These are phyloP conservation scores for Chitala chitala DNA, from an alignment of 2,113 vertebrate species.

Conservation along the genomic window DNA sequence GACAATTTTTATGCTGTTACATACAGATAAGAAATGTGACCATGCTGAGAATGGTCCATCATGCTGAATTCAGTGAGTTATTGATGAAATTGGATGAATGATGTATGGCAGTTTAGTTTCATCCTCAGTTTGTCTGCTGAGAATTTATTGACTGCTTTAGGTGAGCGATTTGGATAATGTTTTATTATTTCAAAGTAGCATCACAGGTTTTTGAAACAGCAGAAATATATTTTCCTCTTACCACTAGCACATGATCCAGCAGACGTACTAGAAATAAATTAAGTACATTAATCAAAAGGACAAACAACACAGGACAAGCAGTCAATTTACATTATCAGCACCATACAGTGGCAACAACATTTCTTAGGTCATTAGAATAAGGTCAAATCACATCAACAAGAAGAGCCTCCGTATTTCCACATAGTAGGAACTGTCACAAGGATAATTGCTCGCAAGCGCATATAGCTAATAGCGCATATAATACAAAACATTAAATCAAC, in stretches of 20 bases:
- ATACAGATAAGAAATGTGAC: neutral
- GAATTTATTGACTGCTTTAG: neutral
- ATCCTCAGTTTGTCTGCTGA: neutral
- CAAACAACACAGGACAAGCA: slow-evolving; percentile 13
- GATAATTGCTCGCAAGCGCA: neutral
- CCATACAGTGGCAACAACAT: neutral
- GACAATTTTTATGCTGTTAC: neutral
- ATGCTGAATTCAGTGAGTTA: neutral
- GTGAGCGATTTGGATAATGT: neutral
- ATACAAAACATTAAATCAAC: neutral
- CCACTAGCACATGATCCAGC: neutral
- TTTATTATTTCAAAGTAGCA: neutral
- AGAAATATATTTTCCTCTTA: slow-evolving; percentile 2
- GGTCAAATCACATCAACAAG: slow-evolving; percentile 8
- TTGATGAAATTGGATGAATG: neutral
- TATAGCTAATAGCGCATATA: slow-evolving; percentile 5
- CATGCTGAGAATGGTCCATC: neutral
- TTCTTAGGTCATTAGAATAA: neutral
- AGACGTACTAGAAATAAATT: slow-evolving; percentile 3
- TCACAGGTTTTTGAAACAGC: neutral
- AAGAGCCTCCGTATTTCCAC: neutral
- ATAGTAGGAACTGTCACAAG: neutral
- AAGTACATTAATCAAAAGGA: slow-evolving; percentile 22
- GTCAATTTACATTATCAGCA: neutral
- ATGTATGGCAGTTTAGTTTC: neutral